These are phyloP conservation scores for Montipora capricornis DNA, from an alignment of 64 coral and sea anemone genomes.

Conservation along the genomic window DNA sequence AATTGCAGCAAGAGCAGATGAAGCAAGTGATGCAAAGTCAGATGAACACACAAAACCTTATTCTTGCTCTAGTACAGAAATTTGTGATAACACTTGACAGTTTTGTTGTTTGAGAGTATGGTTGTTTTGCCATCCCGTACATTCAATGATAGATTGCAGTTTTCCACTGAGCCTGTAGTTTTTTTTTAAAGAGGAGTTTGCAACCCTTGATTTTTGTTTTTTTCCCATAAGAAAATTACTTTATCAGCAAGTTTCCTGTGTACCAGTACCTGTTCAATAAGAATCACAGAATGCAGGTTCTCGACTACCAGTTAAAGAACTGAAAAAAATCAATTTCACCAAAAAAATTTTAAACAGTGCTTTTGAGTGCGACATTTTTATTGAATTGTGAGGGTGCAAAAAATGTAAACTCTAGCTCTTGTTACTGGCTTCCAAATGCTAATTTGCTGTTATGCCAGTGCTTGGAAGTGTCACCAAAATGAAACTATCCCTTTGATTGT, in stretches of 20 bases:
- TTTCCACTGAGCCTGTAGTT: slow-evolving; percentile 21
- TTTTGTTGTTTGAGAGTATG: slow-evolving; percentile 31
- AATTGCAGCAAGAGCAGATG: neutral
- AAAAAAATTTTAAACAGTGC: neutral
- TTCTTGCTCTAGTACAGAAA: slow-evolving; percentile 58
- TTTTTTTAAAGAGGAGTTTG: neutral
- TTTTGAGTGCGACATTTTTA: neutral
- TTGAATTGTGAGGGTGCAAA: neutral
- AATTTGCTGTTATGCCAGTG: too few relatives aligned
- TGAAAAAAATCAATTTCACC: neutral
- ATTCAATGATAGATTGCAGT: slow-evolving; percentile 33
- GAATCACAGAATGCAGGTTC: slow-evolving; percentile 1
- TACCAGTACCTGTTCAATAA: neutral
- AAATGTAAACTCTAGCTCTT: neutral
- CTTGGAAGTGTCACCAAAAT: too few relatives aligned
- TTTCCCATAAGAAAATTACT: neutral
- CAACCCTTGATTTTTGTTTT: neutral
- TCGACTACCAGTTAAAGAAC: neutral
- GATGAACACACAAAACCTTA: slow-evolving; percentile 57
- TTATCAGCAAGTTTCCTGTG: neutral
- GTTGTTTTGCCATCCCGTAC: slow-evolving; percentile 27
- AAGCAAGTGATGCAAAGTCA: slow-evolving; percentile 63
- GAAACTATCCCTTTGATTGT: too few relatives aligned
- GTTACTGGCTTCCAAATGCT: too few relatives aligned
- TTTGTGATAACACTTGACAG: slow-evolving; percentile 38